Evolutionary conservation across 2,888 invertebrate genomes (phyloP).

Genomic region (Busseola fusca): DNA sequence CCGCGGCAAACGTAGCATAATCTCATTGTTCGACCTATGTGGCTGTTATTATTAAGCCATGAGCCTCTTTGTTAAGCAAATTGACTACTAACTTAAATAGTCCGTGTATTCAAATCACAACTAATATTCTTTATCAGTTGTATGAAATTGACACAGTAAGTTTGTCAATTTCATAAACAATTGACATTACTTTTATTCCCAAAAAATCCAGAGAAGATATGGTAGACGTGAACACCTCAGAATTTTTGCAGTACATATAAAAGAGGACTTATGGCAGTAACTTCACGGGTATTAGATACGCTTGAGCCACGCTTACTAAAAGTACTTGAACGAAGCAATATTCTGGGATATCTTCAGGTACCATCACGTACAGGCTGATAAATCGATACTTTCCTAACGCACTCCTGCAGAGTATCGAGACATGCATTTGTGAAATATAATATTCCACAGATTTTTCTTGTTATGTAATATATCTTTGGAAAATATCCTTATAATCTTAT

Average conservation of each 20-base stretch:
- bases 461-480: neutral
- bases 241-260: slow-evolving; percentile 5
- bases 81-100: neutral
- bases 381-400: slow-evolving; percentile 7
- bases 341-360: slow-evolving; percentile 29
- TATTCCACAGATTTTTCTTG: neutral
- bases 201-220: neutral
- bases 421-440: neutral
- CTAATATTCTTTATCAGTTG: neutral
- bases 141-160: too few species aligned
- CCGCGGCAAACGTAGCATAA: too few species aligned
- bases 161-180: neutral
- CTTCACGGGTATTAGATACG: slow-evolving; percentile 30
- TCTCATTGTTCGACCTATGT: too few species aligned
- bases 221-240: neutral
- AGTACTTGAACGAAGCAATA: slow-evolving; percentile 36
- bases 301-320: slow-evolving; percentile 20
- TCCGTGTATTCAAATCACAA: neutral
- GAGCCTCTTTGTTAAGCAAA: too few species aligned
- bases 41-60: too few species aligned
- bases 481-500: neutral
- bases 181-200: neutral
- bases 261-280: slow-evolving; percentile 17
- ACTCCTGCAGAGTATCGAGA: neutral
- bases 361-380: slow-evolving; percentile 11